Conservation (phyloP, 2,113 vertebrate species). For the Trichomycterus rosablanca region DNA sequence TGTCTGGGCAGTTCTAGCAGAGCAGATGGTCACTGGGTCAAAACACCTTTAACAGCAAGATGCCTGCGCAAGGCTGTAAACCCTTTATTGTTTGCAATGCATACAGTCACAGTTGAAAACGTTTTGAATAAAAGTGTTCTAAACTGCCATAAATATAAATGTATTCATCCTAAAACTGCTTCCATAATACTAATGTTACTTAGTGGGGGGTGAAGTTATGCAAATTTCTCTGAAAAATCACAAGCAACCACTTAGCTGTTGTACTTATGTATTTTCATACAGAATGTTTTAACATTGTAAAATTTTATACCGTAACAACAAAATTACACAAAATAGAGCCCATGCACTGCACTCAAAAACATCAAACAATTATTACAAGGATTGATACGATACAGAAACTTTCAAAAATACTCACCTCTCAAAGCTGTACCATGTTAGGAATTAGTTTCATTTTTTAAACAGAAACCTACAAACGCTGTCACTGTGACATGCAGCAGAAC, state of each 20-base stretch:
- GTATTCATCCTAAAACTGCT: too few relatives aligned
- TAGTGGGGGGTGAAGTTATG: too few relatives aligned
- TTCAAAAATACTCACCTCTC: conserved; percentile 46
- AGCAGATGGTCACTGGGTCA: too few relatives aligned
- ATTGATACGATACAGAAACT: conserved; percentile 39
- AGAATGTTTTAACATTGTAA: conserved; percentile 39
- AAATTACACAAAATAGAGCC: conserved; percentile 44
- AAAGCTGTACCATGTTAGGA: conserved; percentile 19
- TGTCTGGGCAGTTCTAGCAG: too few relatives aligned
- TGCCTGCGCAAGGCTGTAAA: too few relatives aligned
- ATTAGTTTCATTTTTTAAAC: neutral
- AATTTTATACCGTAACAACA: conserved; percentile 29
- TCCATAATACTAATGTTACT: too few relatives aligned
- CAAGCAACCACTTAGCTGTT: neutral
- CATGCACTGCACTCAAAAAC: conserved; percentile 44
- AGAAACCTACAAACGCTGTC: conserved; percentile 32
- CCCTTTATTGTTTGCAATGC: too few relatives aligned
- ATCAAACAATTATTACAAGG: conserved; percentile 36
- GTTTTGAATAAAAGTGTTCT: too few relatives aligned
- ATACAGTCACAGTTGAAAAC: too few relatives aligned
- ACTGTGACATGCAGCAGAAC: conserved; percentile 42
- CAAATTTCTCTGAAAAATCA: too few relatives aligned
- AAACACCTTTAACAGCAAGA: too few relatives aligned
- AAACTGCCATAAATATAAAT: too few relatives aligned
- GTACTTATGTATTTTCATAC: conserved; percentile 25